Evolutionary conservation across 2,797 vertebrate genomes (phyloP), one percentile per base, ranked within the genome.

Genomic region (Macropodus opercularis): DNA sequence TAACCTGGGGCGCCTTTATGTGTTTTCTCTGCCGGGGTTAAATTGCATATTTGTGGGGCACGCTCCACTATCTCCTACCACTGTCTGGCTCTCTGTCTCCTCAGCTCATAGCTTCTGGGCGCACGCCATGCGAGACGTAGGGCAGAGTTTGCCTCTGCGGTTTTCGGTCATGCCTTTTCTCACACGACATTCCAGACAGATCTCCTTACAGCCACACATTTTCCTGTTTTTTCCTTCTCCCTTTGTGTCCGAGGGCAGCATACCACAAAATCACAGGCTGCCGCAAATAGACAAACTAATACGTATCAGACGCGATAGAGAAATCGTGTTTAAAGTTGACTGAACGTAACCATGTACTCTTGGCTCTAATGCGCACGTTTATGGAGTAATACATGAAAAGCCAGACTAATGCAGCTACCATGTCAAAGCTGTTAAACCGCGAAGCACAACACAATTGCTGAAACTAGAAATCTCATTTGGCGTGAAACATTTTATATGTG

Each of bases 181-280:
- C 63, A 66, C 74, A 49, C 48, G 19, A 53, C 79, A 87, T 90
- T 87, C 87, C 87, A 87, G 66, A 71, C 72, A 50, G 83, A 87
- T 90, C 79, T 68, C 66, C 70, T 89, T 87, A 85, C 85, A 81
- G 68, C 58, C 53, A 53, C 52, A 64, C 63, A 71, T 69, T 65
- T 56, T 41, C 14, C 15, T 21, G 3, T 29, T 22, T 51, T 51
- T 26, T 48, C 23, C 18, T 11, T 12, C 17, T 40, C 36, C 49
- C 41, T 76, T 43, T 53, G 15, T 62, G 55, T 69, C 42, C 0
- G 42, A 68, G 55, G 56, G 54, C 63, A 81, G 42, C 42, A 22
- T 39, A 41, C 55, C 69, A 46, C 46, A 49, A 54, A 69, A 60
- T 60, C 31, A 54, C 44, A 34, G 42, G 23, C 38, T 51, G 32